Evolutionary conservation across 2,888 invertebrate species (phyloP).

Genomic region (Heliconius erato): DNA sequence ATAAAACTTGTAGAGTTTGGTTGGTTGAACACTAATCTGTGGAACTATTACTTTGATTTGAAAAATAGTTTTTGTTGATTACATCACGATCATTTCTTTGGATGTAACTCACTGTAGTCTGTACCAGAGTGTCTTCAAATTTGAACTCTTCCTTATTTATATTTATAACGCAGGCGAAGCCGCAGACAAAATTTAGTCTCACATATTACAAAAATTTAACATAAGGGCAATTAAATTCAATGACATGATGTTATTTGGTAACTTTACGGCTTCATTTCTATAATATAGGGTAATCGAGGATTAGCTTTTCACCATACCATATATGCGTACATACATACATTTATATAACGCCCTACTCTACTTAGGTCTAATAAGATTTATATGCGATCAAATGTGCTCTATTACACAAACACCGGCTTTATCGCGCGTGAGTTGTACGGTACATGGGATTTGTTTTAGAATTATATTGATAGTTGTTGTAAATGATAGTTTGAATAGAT

Average conservation of each 20-base stretch:
- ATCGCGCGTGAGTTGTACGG: not conserved
- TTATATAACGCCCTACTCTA: no score
- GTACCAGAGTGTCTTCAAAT: no score
- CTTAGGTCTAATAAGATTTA: conserved; percentile 28
- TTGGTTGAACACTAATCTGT: not conserved
- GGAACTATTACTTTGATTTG: no score
- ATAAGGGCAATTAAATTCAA: not conserved
- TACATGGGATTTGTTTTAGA: conserved; percentile 9
- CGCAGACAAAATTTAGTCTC: no score
- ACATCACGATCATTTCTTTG: no score
- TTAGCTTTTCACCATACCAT: conserved; percentile 14
- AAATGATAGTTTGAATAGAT: not conserved
- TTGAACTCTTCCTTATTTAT: no score
- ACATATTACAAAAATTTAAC: not conserved
- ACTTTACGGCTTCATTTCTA: conserved; percentile 26
- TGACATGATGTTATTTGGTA: conserved; percentile 19
- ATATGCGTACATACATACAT: not conserved
- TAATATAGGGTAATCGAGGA: conserved; percentile 21
- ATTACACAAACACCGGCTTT: conserved; percentile 16
- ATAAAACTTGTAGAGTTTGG: not conserved
- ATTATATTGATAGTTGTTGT: not conserved
- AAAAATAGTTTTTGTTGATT: no score
- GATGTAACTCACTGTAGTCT: no score
- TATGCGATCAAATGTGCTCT: conserved; percentile 22
- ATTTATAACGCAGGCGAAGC: not conserved